Evolutionary conservation across 2,113 vertebrate species (phyloP).

Genomic region (Sigmodon hispidus): DNA sequence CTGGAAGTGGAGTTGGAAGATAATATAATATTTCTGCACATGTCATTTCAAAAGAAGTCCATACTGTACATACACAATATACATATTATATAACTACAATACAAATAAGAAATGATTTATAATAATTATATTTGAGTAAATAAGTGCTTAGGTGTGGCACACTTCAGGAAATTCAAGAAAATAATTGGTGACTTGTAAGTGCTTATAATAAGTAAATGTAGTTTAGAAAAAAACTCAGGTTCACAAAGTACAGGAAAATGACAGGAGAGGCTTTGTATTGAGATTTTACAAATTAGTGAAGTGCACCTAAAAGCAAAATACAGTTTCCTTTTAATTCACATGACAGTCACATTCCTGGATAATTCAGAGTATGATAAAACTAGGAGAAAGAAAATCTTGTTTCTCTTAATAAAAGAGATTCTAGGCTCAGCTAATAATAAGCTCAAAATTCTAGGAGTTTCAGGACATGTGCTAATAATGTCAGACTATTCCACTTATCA

Average conservation of each 20-base stretch:
- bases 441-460: constrained; percentile 11
- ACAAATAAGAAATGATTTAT: constrained; percentile 47
- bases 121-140: constrained; percentile 48
- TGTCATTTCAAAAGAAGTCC: constrained; percentile 61
- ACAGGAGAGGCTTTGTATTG: background rate
- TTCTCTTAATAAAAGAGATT: constrained; percentile 42
- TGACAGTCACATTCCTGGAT: constrained; percentile 30
- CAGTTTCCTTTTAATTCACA: background rate
- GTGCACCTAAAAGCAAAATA: constrained; percentile 25
- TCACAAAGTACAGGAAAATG: constrained; percentile 34
- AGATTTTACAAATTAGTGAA: constrained; percentile 43
- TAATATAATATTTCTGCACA: constrained; percentile 44
- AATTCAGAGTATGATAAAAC: constrained; percentile 31
- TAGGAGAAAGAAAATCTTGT: background rate
- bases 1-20: constrained; percentile 26
- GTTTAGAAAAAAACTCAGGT: constrained; percentile 18
- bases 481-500: background rate
- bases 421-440: constrained; percentile 35
- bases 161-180: constrained; percentile 24
- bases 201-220: background rate
- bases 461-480: background rate
- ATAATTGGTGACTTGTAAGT: background rate
- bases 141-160: constrained; percentile 27
- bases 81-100: constrained; percentile 39
- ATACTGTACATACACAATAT: constrained; percentile 31